Conservation (phyloP, 1,140 invertebrate species). For the Marisa cornuarietis region DNA sequence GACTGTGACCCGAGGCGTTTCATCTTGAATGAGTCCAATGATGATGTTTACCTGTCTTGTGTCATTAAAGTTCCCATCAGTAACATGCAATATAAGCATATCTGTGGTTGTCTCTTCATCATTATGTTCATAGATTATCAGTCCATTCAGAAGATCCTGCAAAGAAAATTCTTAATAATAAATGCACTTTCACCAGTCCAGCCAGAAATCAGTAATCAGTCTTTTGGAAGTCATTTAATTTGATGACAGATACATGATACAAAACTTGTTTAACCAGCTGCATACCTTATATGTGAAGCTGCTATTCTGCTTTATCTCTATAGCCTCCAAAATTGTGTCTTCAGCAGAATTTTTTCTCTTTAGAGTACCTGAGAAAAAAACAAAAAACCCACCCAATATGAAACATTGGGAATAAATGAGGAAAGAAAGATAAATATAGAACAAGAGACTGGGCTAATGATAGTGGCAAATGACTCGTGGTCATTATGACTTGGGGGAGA, state of each 20-base stretch:
- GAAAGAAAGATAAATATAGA: too few species aligned
- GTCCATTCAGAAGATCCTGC: conserved; percentile 56
- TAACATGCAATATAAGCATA: conserved; percentile 56
- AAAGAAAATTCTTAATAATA: conserved; percentile 8
- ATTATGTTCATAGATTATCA: conserved; percentile 64
- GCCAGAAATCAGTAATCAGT: background rate
- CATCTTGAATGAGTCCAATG: conserved; percentile 65
- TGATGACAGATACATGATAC: too few species aligned
- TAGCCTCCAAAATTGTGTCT: conserved; percentile 22
- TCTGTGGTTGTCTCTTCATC: conserved; percentile 61
- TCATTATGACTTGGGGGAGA: too few species aligned
- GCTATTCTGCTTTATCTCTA: conserved; percentile 27
- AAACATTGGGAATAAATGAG: too few species aligned
- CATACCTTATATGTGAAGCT: conserved; percentile 48
- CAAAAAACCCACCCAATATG: too few species aligned
- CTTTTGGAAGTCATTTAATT: too few species aligned
- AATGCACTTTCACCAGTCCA: conserved; percentile 9
- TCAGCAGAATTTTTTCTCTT: conserved; percentile 22
- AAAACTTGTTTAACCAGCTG: too few species aligned
- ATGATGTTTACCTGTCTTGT: conserved; percentile 57
- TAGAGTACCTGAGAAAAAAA: conserved; percentile 14
- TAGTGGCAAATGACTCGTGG: too few species aligned
- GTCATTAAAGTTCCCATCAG: conserved; percentile 61
- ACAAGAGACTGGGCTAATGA: too few species aligned
- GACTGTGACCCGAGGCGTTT: conserved; percentile 64